Conservation (phyloP, 2,113 vertebrate genomes). For the Calcarius ornatus region DNA sequence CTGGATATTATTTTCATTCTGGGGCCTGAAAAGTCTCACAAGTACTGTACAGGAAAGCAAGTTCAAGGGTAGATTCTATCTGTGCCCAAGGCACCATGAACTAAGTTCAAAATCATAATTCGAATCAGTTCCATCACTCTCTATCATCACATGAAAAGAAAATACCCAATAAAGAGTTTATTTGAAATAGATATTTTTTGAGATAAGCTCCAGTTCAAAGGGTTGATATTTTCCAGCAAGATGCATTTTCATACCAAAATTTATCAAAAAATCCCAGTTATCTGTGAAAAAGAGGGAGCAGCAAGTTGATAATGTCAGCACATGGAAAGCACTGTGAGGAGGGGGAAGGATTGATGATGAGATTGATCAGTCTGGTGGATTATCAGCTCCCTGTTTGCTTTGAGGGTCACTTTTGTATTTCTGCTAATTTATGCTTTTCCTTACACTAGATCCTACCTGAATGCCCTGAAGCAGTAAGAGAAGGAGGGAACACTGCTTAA, state of each 20-base stretch:
- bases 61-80: background rate
- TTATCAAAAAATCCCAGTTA: background rate
- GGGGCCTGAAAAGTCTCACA: background rate
- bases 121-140: background rate
- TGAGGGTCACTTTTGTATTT: background rate
- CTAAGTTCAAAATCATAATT: slow-evolving; percentile 8
- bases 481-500: background rate
- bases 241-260: fast-evolving
- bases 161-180: background rate
- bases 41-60: background rate
- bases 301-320: background rate
- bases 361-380: background rate
- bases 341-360: background rate
- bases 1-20: background rate
- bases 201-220: slow-evolving; percentile 9
- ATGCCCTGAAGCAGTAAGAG: background rate
- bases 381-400: background rate
- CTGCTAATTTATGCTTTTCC: background rate
- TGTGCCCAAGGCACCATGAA: background rate
- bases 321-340: background rate
- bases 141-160: background rate
- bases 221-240: background rate
- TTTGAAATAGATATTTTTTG: background rate
- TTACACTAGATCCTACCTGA: background rate
- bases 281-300: background rate